Evolutionary conservation across 2,797 vertebrate genomes (phyloP).

Genomic region (Pelobates cultripes): DNA sequence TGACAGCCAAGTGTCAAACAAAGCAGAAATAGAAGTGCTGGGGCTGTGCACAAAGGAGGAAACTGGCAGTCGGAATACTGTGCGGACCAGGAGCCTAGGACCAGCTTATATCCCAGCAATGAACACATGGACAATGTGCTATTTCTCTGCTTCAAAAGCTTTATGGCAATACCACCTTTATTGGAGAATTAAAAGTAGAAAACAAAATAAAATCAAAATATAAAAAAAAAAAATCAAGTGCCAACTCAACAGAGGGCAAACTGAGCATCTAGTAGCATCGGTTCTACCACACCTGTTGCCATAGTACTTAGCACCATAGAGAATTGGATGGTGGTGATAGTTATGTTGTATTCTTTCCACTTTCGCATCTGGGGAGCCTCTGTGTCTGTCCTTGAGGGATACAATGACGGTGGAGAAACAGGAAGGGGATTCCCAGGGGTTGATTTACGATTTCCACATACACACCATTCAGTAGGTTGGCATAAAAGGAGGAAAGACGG

Average conservation of each 20-base stretch:
- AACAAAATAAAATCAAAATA: slow-evolving; percentile 20
- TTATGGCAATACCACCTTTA: slow-evolving; percentile 49
- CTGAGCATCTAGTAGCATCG: slow-evolving; percentile 21
- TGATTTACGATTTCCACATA: slow-evolving; percentile 36
- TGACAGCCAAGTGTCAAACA: slow-evolving; percentile 33
- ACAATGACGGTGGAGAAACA: slow-evolving; percentile 62
- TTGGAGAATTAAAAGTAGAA: slow-evolving; percentile 6
- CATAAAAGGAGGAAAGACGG: not conserved
- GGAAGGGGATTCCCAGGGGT: slow-evolving; percentile 59
- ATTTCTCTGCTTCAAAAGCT: slow-evolving; percentile 49
- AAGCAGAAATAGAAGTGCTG: slow-evolving; percentile 22
- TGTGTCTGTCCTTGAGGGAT: slow-evolving; percentile 27
- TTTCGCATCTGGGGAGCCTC: slow-evolving; percentile 22
- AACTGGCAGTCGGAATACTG: slow-evolving; percentile 21
- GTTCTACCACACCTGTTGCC: slow-evolving; percentile 50
- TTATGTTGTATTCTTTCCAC: slow-evolving; percentile 37
- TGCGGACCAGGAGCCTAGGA: slow-evolving; percentile 12
- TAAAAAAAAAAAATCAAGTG: slow-evolving; percentile 6
- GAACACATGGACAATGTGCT: slow-evolving; percentile 48
- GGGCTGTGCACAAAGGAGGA: slow-evolving; percentile 8
- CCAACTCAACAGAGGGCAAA: slow-evolving; percentile 41
- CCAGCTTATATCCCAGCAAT: slow-evolving; percentile 39
- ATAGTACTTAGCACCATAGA: slow-evolving; percentile 44
- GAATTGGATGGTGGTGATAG: slow-evolving; percentile 6
- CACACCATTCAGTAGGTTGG: not conserved